Percentiles rank a stretch among this genome's conserved stretches.
Conservation (phyloP, 2,888 invertebrate genomes). For the Drosophila paranaensis region DNA sequence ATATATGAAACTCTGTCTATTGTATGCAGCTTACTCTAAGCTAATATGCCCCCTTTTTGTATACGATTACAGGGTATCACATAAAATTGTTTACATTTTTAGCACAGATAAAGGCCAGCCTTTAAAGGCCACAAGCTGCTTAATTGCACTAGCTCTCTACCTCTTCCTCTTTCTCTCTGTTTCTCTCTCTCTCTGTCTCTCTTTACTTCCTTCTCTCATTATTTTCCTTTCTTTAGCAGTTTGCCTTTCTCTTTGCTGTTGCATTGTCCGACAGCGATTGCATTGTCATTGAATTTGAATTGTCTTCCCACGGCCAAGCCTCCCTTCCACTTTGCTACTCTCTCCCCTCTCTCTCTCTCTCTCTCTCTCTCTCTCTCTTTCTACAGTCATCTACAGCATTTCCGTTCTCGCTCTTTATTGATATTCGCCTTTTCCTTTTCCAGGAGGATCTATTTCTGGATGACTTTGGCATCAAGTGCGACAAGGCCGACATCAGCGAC, state of each 20-base stretch:
- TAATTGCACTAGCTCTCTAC: not conserved
- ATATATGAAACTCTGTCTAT: too few species aligned
- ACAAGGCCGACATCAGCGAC: slow-evolving; percentile 68
- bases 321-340: not conserved
- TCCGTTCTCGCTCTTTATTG: slow-evolving; percentile 49
- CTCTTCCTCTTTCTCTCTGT: too few species aligned
- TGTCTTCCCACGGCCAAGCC: slow-evolving; percentile 2
- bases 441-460: slow-evolving; percentile 79
- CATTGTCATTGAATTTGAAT: slow-evolving; percentile 31
- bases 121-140: not conserved
- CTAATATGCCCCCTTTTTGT: not conserved
- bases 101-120: not conserved
- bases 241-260: not conserved
- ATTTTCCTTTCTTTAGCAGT: not conserved
- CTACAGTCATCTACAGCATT: slow-evolving; percentile 20
- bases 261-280: slow-evolving; percentile 1
- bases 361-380: not conserved
- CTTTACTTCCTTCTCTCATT: not conserved
- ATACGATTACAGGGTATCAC: not conserved
- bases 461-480: slow-evolving; percentile 79
- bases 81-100: not conserved
- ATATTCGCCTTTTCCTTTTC: slow-evolving; percentile 44
- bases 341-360: slow-evolving; percentile 8
- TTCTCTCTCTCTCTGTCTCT: not conserved
- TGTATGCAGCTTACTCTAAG: not conserved